Percentiles rank a stretch among this genome's conserved stretches.
Evolutionary conservation across 2,797 vertebrate genomes (phyloP).

Genomic region (Merluccius polli): DNA sequence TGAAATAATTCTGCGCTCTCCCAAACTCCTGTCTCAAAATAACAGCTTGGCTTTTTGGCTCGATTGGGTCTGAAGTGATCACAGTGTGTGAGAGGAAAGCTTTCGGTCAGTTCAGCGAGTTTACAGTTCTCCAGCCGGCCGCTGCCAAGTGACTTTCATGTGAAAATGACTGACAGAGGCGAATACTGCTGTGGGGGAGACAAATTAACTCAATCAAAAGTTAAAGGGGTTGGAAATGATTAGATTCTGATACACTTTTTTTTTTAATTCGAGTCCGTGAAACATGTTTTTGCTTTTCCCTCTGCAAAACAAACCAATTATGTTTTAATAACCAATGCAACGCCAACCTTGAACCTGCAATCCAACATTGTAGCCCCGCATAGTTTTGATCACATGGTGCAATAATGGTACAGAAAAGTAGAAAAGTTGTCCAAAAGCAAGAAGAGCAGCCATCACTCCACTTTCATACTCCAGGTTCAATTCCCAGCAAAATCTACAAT

Average conservation of each 20-base stretch:
- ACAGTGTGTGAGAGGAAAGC: constrained; percentile 4
- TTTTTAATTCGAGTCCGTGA: neutral
- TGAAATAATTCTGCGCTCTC: neutral
- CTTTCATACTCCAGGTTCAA: neutral
- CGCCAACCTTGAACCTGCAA: neutral
- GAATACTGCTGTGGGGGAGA: constrained; percentile 23
- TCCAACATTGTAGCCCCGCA: neutral
- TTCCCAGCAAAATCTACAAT: neutral
- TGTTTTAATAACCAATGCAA: neutral
- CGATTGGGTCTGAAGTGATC: too few species aligned
- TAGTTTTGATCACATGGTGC: neutral
- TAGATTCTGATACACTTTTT: neutral
- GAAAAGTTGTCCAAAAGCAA: neutral
- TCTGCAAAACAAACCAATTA: neutral
- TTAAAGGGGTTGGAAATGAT: neutral
- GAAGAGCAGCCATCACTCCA: neutral
- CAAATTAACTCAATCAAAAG: constrained; percentile 8
- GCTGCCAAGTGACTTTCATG: constrained; percentile 5
- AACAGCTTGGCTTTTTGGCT: too few species aligned
- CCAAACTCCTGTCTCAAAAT: neutral
- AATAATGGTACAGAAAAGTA: neutral
- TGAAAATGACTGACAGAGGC: constrained; percentile 21
- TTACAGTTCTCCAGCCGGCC: neutral
- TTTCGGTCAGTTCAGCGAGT: neutral
- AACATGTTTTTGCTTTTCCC: neutral